phyloP scores from a whole-genome alignment of 2,113 vertebrate genomes.

The Poeciliopsis retropinna region DNA sequence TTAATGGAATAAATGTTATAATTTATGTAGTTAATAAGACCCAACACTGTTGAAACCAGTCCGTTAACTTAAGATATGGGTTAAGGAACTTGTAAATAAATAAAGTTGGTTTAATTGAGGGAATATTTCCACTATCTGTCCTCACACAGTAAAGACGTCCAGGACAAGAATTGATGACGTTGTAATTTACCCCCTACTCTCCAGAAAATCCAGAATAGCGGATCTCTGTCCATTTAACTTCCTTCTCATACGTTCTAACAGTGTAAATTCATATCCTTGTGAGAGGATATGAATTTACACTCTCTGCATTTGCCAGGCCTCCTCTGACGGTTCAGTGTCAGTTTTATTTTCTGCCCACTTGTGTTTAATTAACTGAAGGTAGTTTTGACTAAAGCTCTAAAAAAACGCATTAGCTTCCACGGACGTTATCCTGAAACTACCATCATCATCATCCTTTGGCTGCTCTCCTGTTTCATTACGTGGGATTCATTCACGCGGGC shows the following conservation, averaged over 20 bases:
- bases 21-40: no score
- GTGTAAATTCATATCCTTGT: neutral
- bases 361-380: neutral
- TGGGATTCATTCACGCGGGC: slow-evolving; percentile 48
- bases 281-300: no score
- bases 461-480: slow-evolving; percentile 35
- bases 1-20: no score
- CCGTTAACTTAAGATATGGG: no score
- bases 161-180: neutral
- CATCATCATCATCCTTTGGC: neutral
- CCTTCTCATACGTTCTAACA: neutral
- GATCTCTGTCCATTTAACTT: neutral
- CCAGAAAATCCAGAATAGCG: neutral
- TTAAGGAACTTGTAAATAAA: no score
- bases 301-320: neutral
- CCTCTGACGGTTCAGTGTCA: neutral
- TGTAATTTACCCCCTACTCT: neutral
- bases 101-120: no score
- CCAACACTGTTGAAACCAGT: no score
- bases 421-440: neutral
- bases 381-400: neutral
- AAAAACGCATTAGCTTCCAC: neutral
- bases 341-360: neutral
- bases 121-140: no score
- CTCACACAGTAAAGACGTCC: no score